A percentile compares a stretch with the other conserved stretches of the same genome.
Evolutionary conservation across 2,888 invertebrate genomes (phyloP).

Genomic region (Trachelus stipa): DNA sequence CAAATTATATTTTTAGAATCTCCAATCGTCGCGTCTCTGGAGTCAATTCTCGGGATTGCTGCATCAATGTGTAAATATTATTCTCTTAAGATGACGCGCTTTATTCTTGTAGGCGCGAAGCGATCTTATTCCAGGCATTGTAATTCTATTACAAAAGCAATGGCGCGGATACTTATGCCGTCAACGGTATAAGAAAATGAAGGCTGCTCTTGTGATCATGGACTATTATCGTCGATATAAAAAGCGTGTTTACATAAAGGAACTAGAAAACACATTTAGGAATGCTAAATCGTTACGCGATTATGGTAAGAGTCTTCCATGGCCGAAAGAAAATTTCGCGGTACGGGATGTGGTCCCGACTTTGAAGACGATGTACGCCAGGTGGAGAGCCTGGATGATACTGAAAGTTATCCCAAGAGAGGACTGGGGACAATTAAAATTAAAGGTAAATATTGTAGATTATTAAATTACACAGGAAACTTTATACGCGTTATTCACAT

Average conservation of each 20-base stretch:
- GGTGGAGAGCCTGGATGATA: slow-evolving; percentile 91
- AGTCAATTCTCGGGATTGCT: too few relatives aligned
- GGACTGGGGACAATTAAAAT: slow-evolving; percentile 89
- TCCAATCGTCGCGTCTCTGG: too few relatives aligned
- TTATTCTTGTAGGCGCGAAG: slow-evolving; percentile 74
- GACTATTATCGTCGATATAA: slow-evolving; percentile 85
- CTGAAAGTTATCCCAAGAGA: slow-evolving; percentile 82
- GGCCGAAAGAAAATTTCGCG: slow-evolving; percentile 85
- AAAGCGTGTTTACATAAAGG: slow-evolving; percentile 77
- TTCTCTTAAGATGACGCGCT: slow-evolving; percentile 5
- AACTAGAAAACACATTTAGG: slow-evolving; percentile 74
- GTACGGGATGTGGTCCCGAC: slow-evolving; percentile 73
- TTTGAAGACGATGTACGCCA: slow-evolving; percentile 75
- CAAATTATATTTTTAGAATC: too few relatives aligned
- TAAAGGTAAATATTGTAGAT: slow-evolving; percentile 69
- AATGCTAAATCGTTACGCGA: slow-evolving; percentile 76
- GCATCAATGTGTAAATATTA: neutral
- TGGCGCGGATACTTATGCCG: slow-evolving; percentile 87
- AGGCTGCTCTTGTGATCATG: slow-evolving; percentile 86
- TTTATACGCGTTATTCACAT: neutral
- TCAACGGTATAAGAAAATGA: slow-evolving; percentile 83
- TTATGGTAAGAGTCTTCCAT: slow-evolving; percentile 81
- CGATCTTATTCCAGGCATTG: slow-evolving; percentile 90
- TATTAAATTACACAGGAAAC: slow-evolving; percentile 26
- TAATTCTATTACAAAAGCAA: slow-evolving; percentile 93